phyloP scores from a whole-genome alignment of 2,888 invertebrate genomes.

The Coremacera marginata region DNA sequence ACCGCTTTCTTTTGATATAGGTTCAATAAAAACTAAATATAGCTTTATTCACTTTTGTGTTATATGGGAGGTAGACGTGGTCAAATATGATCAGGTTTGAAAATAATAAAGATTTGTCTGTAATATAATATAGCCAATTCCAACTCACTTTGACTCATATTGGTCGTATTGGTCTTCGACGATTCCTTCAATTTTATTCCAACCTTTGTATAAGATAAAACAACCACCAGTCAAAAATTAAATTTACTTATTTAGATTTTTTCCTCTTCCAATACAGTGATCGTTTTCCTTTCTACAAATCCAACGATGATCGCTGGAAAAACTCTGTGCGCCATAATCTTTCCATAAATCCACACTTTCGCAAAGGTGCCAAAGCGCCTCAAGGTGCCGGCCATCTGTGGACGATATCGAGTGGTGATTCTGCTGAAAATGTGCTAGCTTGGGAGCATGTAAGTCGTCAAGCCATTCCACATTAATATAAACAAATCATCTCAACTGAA shows the following conservation, averaged over 20 bases:
- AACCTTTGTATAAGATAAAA: too few relatives aligned
- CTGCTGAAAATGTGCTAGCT: slow-evolving; percentile 71
- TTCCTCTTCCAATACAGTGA: slow-evolving; percentile 72
- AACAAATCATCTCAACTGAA: not conserved
- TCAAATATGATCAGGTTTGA: too few relatives aligned
- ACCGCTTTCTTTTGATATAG: too few relatives aligned
- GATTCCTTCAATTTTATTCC: too few relatives aligned
- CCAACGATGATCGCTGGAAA: slow-evolving; percentile 93
- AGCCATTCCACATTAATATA: not conserved
- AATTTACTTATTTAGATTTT: not conserved
- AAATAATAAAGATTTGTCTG: too few relatives aligned
- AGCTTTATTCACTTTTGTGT: too few relatives aligned
- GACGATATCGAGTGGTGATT: slow-evolving; percentile 82
- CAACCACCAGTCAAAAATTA: too few relatives aligned
- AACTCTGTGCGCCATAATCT: slow-evolving; percentile 92
- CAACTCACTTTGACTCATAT: too few relatives aligned
- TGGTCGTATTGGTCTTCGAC: too few relatives aligned
- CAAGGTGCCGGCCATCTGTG: slow-evolving; percentile 92
- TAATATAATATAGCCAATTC: too few relatives aligned
- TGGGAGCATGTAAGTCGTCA: slow-evolving; percentile 73
- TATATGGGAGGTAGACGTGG: too few relatives aligned
- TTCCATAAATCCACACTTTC: slow-evolving; percentile 92
- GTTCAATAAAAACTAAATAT: too few relatives aligned
- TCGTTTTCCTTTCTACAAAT: slow-evolving; percentile 89
- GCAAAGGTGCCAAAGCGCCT: slow-evolving; percentile 86